Evolutionary conservation across 2,113 vertebrate genomes (phyloP), one percentile per base, ranked within the genome.

Genomic region (Dolichallabes microphthalmus): DNA sequence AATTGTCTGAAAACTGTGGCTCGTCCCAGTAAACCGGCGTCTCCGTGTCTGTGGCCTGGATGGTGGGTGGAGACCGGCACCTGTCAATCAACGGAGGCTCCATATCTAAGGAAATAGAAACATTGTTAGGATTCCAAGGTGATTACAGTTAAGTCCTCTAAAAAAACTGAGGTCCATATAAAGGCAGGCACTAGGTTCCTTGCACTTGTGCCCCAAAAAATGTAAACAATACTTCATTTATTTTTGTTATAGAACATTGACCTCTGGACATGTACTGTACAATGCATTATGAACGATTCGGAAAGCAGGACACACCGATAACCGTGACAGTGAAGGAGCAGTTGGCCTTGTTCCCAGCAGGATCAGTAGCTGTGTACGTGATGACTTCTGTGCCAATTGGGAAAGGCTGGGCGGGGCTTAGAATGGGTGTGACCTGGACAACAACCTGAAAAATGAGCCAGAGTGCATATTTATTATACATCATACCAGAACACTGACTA

Each of bases 1-100:
- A 99, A 91, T 99, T 99, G 93, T 99, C 98, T 76, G 98, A 99
- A 95, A 99, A 99, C 90, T 97, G 96, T 61, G 98, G 98, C 86
- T 97, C 96, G 80, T 99, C 97, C 98, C 98, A 99, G 8, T 80
- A 92, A 0, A 88, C 96, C 5, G 91, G 87, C 9, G 95, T 93
- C 80, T 94, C 92, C 9, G 89, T 89, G 86, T 95, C 96, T 64
- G 93, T 88, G 82, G 95, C 94, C 89, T 96, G 95, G 76, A 97
- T 4, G 0, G 95, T 91, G 77, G 96, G 95, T 5, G 98, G 98
- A 14, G 98, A 98, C 88, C 98, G 94, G 93, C 98, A 99, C 91
- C 94, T 93, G 92, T 99, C 98, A 92, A 99, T 97, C 89, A 97
- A 95, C 0, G 98, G 98, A 4, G 97, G 95, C 89, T 99, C 98